A percentile compares a stretch with the other conserved stretches of the same genome.
phyloP scores from a whole-genome alignment of 2,113 vertebrate species.

The Phrynosoma platyrhinos region DNA sequence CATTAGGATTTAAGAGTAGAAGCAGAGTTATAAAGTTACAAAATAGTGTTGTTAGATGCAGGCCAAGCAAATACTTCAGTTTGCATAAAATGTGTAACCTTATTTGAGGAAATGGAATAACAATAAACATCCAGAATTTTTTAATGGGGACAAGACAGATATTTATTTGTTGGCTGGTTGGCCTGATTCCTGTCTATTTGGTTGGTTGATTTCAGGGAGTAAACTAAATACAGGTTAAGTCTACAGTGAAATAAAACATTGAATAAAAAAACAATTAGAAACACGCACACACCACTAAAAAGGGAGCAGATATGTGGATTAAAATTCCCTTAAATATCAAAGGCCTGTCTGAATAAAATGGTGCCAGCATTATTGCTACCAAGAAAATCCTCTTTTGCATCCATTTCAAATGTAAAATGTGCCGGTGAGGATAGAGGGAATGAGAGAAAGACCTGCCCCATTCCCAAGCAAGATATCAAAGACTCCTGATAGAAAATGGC shows the following conservation, averaged over 20 bases:
- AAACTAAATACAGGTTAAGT: no score
- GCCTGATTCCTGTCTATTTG: no score
- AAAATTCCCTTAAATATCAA: background rate
- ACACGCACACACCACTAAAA: background rate
- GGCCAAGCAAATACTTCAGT: background rate
- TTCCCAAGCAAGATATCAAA: background rate
- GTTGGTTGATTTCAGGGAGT: no score
- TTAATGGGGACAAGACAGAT: background rate
- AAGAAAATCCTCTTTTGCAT: background rate
- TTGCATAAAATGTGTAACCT: background rate
- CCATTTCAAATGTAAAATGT: background rate
- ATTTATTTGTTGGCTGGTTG: no score
- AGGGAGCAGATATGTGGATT: background rate
- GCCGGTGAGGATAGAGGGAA: background rate
- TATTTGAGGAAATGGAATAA: background rate
- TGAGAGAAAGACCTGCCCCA: background rate
- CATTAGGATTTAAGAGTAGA: background rate
- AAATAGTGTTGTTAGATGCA: background rate
- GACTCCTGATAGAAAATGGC: background rate
- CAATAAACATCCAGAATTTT: background rate
- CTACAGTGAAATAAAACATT: no score
- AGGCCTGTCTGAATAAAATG: background rate
- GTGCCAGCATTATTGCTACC: background rate
- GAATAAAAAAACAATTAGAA: no score
- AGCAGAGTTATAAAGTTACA: background rate